Percentiles rank a stretch among this genome's conserved stretches.
Evolutionary conservation across 1,140 invertebrate species (phyloP).

Genomic region (Pantala flavescens): DNA sequence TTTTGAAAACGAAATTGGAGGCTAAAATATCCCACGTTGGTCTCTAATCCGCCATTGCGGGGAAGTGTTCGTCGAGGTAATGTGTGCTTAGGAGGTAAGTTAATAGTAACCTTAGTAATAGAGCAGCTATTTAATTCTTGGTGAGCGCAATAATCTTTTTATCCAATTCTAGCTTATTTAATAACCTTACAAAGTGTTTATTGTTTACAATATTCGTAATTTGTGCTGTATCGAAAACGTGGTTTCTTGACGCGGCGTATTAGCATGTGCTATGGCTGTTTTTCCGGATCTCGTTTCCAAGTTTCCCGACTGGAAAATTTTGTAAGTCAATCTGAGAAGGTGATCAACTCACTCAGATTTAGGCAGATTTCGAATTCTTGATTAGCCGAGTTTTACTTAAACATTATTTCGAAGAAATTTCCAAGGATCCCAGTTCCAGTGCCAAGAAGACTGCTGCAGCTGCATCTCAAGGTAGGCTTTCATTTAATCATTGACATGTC

Average conservation of each 20-base stretch:
- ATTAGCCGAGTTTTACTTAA: not conserved
- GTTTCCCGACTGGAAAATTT: not conserved
- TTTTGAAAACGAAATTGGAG: no score
- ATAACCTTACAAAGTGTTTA: no score
- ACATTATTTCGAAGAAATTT: not conserved
- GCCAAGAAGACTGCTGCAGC: not conserved
- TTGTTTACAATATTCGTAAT: no score
- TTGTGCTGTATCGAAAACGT: not conserved
- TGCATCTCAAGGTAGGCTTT: not conserved
- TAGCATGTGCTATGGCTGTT: not conserved
- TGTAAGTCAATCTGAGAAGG: not conserved
- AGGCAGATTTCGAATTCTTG: not conserved
- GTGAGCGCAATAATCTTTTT: no score
- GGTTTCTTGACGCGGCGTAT: not conserved
- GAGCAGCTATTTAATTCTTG: no score
- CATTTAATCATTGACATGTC: not conserved
- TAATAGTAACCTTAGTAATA: no score
- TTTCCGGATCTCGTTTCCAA: not conserved
- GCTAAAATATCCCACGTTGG: no score
- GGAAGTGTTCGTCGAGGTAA: not conserved
- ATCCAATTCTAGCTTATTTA: no score
- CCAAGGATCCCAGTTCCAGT: not conserved
- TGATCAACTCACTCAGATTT: not conserved
- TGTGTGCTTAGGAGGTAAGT: not conserved
- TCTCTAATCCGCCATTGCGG: not conserved